Percentiles rank a stretch among this genome's conserved stretches.
Conservation (phyloP, 2,113 vertebrate species). For the Sander lucioperca region DNA sequence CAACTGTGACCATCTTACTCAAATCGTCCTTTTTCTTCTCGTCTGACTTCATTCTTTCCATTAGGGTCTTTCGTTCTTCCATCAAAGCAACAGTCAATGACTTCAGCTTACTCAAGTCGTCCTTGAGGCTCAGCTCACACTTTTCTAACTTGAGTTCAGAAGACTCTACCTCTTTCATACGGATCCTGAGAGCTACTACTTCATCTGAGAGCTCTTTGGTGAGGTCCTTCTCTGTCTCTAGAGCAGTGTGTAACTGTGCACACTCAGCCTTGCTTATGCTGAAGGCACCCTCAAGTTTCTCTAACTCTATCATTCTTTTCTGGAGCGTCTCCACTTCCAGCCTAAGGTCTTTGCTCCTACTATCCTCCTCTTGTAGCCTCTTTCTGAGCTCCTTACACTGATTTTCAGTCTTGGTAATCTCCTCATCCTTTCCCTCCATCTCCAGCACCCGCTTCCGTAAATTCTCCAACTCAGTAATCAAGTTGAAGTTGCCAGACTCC, state of each 20-base stretch:
- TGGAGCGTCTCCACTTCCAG: conserved; percentile 94
- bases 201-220: conserved; percentile 94
- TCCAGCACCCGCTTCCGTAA: conserved; percentile 93
- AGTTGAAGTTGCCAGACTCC: conserved; percentile 92
- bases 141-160: conserved; percentile 94
- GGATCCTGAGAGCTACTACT: conserved; percentile 90
- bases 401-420: conserved; percentile 93
- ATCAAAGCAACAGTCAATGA: conserved; percentile 95
- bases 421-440: conserved; percentile 98
- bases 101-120: conserved; percentile 95
- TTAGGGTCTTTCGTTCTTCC: conserved; percentile 93
- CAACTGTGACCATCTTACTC: conserved; percentile 89
- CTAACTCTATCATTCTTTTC: conserved; percentile 93
- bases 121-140: conserved; percentile 92
- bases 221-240: conserved; percentile 92
- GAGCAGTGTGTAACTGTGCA: conserved; percentile 87
- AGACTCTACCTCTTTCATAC: conserved; percentile 94
- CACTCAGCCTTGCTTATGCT: conserved; percentile 91
- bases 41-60: conserved; percentile 93
- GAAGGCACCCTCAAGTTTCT: conserved; percentile 92
- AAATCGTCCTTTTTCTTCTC: conserved; percentile 92
- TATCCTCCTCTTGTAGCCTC: conserved; percentile 92
- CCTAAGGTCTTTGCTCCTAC: conserved; percentile 89
- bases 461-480: conserved; percentile 94
- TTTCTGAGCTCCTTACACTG: conserved; percentile 93